A percentile compares a stretch with the other conserved stretches of the same genome.
phyloP scores from a whole-genome alignment of 2,113 vertebrate genomes.

The Alaudala cheleensis region DNA sequence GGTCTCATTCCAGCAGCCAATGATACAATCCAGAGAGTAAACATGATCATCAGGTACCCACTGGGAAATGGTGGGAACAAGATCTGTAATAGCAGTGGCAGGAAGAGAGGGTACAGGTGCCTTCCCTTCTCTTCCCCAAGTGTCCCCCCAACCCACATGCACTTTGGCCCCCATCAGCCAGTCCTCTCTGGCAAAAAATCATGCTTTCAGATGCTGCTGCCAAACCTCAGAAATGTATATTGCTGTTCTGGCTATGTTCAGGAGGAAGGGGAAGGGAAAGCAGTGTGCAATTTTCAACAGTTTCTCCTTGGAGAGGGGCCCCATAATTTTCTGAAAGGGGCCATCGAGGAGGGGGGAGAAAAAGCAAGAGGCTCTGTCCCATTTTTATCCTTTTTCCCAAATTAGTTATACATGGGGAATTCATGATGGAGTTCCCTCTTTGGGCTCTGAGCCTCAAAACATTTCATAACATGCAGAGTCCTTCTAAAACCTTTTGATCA shows the following conservation, averaged over 20 bases:
- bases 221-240: slow-evolving; percentile 78
- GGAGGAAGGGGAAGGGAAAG: slow-evolving; percentile 65
- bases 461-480: slow-evolving; percentile 25
- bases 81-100: background rate
- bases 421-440: slow-evolving; percentile 34
- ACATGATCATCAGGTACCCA: background rate
- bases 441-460: slow-evolving; percentile 54
- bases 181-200: slow-evolving; percentile 61
- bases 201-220: slow-evolving; percentile 67
- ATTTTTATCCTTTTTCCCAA: slow-evolving; percentile 52
- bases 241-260: slow-evolving; percentile 70
- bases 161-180: slow-evolving; percentile 59
- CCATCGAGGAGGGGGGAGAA: slow-evolving; percentile 23
- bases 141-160: slow-evolving; percentile 10
- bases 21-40: background rate
- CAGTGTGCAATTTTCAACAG: slow-evolving; percentile 69
- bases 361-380: slow-evolving; percentile 37
- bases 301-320: slow-evolving; percentile 66
- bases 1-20: background rate
- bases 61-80: background rate
- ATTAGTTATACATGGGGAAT: slow-evolving; percentile 47
- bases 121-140: background rate
- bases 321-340: slow-evolving; percentile 72
- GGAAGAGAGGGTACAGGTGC: slow-evolving; percentile 41
- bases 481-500: slow-evolving; percentile 44